Percentiles rank a stretch among this genome's conserved stretches.
These are phyloP conservation scores for Microplitis deprimator DNA, from an alignment of 2,888 invertebrate genomes.

Conservation along the genomic window DNA sequence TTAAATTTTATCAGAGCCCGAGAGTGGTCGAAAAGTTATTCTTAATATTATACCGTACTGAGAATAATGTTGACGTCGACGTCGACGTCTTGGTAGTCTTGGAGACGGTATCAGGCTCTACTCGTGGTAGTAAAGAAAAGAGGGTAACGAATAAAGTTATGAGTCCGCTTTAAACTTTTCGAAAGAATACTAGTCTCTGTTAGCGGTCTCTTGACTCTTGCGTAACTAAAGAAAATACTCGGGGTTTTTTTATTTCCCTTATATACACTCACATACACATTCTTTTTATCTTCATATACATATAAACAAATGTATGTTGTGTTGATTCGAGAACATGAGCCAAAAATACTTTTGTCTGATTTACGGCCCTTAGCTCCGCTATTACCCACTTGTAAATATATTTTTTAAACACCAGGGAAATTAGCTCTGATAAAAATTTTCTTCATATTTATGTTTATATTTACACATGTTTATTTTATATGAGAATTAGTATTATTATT, in stretches of 20 bases:
- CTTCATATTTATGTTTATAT: no score
- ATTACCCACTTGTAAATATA: conserved; percentile 21
- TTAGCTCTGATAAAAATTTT: conserved; percentile 21
- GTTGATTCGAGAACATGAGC: conserved; percentile 26
- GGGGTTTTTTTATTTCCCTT: conserved; percentile 11
- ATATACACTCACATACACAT: background rate
- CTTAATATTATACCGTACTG: conserved; percentile 57
- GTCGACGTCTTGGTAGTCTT: background rate
- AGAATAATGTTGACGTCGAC: conserved; percentile 63
- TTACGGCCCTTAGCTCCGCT: conserved; percentile 49
- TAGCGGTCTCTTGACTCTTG: conserved; percentile 15
- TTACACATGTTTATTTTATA: no score
- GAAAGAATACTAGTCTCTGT: conserved; percentile 28
- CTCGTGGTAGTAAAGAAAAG: conserved; percentile 46
- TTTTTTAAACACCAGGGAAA: conserved; percentile 28
- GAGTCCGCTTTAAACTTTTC: conserved; percentile 50
- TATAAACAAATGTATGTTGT: background rate
- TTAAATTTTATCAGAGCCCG: no score
- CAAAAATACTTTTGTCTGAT: conserved; percentile 50
- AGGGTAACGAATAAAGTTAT: conserved; percentile 64
- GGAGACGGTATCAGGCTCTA: background rate
- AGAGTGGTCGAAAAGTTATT: conserved; percentile 57
- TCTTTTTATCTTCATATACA: background rate
- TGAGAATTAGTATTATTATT: no score
- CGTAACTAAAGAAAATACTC: conserved; percentile 16